These are phyloP conservation scores for Gopherus flavomarginatus DNA, from an alignment of 2,113 vertebrate genomes.

Conservation along the genomic window DNA sequence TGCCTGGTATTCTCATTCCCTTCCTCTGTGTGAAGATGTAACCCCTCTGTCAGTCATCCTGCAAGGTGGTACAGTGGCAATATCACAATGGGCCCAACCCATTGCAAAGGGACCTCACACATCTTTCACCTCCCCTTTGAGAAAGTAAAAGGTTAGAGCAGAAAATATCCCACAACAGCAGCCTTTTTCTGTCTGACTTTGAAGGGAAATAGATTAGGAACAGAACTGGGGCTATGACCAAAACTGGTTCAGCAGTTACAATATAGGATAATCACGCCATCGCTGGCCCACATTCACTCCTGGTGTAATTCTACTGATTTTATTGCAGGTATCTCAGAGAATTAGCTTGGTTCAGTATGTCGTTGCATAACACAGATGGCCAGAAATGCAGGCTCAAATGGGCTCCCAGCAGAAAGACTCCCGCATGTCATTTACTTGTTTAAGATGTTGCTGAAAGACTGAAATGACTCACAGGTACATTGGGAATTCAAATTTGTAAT, in stretches of 20 bases:
- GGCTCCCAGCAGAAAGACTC: neutral
- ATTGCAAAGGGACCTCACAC: neutral
- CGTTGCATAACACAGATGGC: neutral
- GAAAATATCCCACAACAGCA: fast-evolving
- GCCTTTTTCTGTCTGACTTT: neutral
- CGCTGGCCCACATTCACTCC: neutral
- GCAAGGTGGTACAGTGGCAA: neutral
- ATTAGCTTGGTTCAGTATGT: neutral
- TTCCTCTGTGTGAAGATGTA: neutral
- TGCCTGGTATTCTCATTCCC: neutral
- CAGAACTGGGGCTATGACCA: fast-evolving
- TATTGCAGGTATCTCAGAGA: neutral
- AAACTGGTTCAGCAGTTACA: neutral
- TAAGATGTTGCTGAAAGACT: neutral
- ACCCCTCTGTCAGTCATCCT: neutral
- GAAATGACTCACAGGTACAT: neutral
- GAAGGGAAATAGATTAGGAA: neutral
- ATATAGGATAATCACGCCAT: neutral
- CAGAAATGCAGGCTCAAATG: neutral
- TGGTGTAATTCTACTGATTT: neutral
- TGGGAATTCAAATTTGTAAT: neutral
- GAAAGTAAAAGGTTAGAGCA: neutral
- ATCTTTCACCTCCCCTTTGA: neutral
- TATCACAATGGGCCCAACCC: neutral
- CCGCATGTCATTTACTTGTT: neutral